These are phyloP conservation scores for Cistogaster globosa DNA, from an alignment of 2,888 invertebrate genomes.

Conservation along the genomic window DNA sequence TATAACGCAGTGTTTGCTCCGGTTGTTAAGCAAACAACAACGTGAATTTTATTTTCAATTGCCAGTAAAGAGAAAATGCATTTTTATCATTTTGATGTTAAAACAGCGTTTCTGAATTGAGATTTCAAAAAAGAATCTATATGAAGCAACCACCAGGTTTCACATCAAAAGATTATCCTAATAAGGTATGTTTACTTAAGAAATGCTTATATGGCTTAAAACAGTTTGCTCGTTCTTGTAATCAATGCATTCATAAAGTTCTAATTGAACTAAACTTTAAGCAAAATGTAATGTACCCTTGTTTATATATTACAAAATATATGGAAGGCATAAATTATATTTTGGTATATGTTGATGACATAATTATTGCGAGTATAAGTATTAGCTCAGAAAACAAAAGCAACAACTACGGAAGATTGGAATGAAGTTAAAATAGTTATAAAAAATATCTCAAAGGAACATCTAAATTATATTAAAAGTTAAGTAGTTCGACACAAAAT, in stretches of 20 bases:
- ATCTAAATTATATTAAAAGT: not conserved
- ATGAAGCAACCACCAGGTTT: not conserved
- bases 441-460: not conserved
- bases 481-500: not conserved
- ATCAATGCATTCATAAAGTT: conserved; percentile 30
- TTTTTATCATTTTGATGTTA: conserved; percentile 13
- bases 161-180: not conserved
- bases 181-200: not conserved
- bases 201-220: conserved; percentile 38
- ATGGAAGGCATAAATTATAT: conserved; percentile 3
- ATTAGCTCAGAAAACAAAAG: not conserved
- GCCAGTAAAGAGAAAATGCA: conserved; percentile 1
- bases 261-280: conserved; percentile 25
- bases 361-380: conserved; percentile 24
- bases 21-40: not conserved
- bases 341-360: conserved; percentile 48
- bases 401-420: not conserved
- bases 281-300: conserved; percentile 30
- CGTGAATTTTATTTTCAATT: conserved; percentile 5
- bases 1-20: conserved; percentile 19
- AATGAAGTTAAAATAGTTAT: not conserved
- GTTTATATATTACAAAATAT: conserved; percentile 14
- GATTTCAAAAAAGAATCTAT: not conserved
- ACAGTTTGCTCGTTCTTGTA: conserved; percentile 16
- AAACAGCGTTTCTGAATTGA: conserved; percentile 5